Conservation (phyloP, 2,888 invertebrate genomes). For the Athrips mouffetella region DNA sequence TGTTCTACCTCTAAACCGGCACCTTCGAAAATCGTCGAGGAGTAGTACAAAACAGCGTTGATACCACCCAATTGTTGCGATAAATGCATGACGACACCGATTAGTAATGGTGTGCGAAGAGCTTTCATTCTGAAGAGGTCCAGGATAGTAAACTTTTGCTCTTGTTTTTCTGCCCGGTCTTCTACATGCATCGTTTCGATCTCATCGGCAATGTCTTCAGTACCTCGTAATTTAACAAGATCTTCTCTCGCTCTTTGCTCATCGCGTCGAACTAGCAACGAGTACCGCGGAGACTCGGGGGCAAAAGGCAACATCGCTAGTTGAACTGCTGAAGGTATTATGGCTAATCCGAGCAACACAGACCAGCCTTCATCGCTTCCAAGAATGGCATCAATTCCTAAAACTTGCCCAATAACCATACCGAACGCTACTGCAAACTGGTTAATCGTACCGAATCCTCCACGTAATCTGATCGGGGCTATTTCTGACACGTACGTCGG, state of each 20-base stretch:
- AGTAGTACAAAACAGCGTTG: constrained; percentile 84
- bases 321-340: constrained; percentile 62
- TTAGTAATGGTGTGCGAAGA: constrained; percentile 62
- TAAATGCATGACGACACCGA: constrained; percentile 72
- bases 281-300: constrained; percentile 68
- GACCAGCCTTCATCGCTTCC: constrained; percentile 70
- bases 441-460: constrained; percentile 72
- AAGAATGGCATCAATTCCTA: constrained; percentile 68
- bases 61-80: constrained; percentile 74
- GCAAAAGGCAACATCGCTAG: constrained; percentile 60
- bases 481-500: constrained; percentile 74
- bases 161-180: constrained; percentile 61
- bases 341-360: constrained; percentile 64
- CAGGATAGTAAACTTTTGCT: constrained; percentile 59
- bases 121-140: constrained; percentile 54
- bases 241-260: constrained; percentile 59
- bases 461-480: constrained; percentile 61
- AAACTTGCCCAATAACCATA: constrained; percentile 60
- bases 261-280: constrained; percentile 57
- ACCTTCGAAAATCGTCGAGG: constrained; percentile 80
- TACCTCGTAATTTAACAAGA: constrained; percentile 57
- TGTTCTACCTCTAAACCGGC: constrained; percentile 79
- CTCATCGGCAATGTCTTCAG: constrained; percentile 61
- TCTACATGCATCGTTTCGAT: constrained; percentile 71
- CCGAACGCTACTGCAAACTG: constrained; percentile 72